Conservation (phyloP, 2,888 invertebrate species). For the Patella caerulea region DNA sequence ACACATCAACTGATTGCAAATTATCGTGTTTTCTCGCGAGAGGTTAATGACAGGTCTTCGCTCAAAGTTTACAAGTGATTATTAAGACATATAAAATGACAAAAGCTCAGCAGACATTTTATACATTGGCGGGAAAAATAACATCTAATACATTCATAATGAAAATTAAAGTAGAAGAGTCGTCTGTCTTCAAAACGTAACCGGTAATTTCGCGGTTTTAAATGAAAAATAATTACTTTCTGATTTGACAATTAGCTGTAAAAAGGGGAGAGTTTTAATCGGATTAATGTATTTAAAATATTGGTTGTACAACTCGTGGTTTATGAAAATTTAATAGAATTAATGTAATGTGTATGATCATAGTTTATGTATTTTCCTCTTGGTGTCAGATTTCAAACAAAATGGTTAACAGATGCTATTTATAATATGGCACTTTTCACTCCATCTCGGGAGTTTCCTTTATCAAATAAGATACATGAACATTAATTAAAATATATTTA, state of each 20-base stretch:
- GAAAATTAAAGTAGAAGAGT: background rate
- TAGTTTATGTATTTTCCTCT: too few relatives aligned
- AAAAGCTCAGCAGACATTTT: background rate
- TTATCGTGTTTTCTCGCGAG: slow-evolving; percentile 10
- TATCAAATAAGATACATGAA: too few relatives aligned
- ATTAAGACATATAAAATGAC: slow-evolving; percentile 7
- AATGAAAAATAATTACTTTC: slow-evolving; percentile 1
- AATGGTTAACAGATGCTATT: too few relatives aligned
- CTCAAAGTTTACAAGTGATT: background rate
- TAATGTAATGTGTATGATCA: too few relatives aligned
- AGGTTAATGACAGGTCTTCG: slow-evolving; percentile 5
- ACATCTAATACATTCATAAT: slow-evolving; percentile 5
- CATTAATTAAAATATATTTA: too few relatives aligned
- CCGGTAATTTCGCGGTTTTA: slow-evolving; percentile 5
- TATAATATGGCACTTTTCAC: too few relatives aligned
- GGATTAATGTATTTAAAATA: too few relatives aligned
- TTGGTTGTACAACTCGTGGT: too few relatives aligned
- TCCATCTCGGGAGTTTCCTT: too few relatives aligned
- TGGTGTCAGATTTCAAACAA: too few relatives aligned
- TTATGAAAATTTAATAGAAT: too few relatives aligned
- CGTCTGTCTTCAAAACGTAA: slow-evolving; percentile 1
- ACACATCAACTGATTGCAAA: slow-evolving; percentile 11
- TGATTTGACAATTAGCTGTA: slow-evolving; percentile 1
- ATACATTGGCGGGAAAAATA: background rate
- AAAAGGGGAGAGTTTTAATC: background rate